These are phyloP conservation scores for Rhynchotus rufescens DNA, from an alignment of 2,797 vertebrate genomes.

Conservation along the genomic window DNA sequence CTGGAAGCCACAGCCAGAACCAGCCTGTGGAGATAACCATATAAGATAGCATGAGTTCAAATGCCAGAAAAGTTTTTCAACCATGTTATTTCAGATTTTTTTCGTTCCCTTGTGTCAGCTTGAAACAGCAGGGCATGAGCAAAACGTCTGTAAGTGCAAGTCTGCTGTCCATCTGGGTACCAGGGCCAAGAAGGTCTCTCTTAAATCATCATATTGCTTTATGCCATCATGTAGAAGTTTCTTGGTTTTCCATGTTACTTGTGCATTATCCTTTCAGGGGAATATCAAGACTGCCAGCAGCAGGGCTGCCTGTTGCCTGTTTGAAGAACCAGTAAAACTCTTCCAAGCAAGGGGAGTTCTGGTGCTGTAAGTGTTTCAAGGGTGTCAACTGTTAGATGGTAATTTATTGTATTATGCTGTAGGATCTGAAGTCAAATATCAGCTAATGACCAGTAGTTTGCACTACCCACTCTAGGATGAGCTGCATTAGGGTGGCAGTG, in stretches of 20 bases:
- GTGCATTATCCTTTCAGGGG: neutral
- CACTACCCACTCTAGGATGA: accelerated
- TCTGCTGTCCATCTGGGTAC: neutral
- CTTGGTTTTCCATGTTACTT: neutral
- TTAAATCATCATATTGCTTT: neutral
- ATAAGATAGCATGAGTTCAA: neutral
- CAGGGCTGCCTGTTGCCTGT: neutral
- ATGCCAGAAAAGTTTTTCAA: neutral
- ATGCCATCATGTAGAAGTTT: neutral
- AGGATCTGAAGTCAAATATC: neutral
- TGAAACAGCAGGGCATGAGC: neutral
- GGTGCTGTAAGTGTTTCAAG: neutral
- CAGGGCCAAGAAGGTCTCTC: too few relatives aligned
- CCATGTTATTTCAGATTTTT: neutral
- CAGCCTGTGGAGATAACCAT: neutral
- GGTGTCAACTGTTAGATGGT: neutral
- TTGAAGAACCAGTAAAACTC: neutral
- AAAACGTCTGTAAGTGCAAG: neutral
- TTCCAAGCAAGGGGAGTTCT: neutral
- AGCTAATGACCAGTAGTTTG: neutral
- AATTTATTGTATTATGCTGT: neutral
- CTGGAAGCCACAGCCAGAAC: neutral
- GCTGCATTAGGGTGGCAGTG: too few relatives aligned
- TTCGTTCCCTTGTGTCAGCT: neutral
- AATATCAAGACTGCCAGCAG: neutral